Evolutionary conservation across 1,140 invertebrate species (phyloP).

Genomic region (Trichoplusia ni): DNA sequence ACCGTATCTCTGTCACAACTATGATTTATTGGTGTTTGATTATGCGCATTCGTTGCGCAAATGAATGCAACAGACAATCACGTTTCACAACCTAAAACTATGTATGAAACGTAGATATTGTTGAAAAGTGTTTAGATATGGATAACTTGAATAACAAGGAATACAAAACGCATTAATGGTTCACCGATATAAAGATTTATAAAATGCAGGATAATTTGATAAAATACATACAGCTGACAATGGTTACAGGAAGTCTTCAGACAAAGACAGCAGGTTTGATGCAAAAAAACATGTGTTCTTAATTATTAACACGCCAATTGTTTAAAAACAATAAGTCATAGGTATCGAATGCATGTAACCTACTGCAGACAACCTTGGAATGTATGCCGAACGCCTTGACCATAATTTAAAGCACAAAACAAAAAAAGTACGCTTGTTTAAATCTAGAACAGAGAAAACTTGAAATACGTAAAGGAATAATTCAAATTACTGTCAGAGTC

Average conservation of each 20-base stretch:
- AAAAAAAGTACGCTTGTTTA: slow-evolving; percentile 18
- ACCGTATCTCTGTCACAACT: slow-evolving; percentile 11
- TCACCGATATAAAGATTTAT: too few relatives aligned
- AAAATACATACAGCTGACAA: too few relatives aligned
- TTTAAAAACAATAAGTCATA: background rate
- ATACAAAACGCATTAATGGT: background rate
- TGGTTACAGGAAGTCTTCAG: too few relatives aligned
- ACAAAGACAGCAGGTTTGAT: too few relatives aligned
- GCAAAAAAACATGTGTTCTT: too few relatives aligned
- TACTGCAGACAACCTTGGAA: slow-evolving; percentile 20
- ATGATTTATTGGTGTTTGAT: slow-evolving; percentile 10
- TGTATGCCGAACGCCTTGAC: slow-evolving; percentile 25
- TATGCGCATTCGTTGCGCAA: slow-evolving; percentile 20
- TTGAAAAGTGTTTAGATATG: background rate
- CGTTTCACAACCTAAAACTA: slow-evolving; percentile 1
- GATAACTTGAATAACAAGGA: background rate
- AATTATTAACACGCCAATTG: too few relatives aligned
- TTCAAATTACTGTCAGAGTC: slow-evolving; percentile 35
- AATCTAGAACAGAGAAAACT: slow-evolving; percentile 42
- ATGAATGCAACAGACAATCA: background rate
- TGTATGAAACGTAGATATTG: background rate
- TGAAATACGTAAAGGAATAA: slow-evolving; percentile 1
- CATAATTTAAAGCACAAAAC: slow-evolving; percentile 10
- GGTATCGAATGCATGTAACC: background rate
- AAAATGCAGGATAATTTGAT: too few relatives aligned